Evolutionary conservation across 2,797 vertebrate species (phyloP).

Genomic region (Brachyalestes nurse): DNA sequence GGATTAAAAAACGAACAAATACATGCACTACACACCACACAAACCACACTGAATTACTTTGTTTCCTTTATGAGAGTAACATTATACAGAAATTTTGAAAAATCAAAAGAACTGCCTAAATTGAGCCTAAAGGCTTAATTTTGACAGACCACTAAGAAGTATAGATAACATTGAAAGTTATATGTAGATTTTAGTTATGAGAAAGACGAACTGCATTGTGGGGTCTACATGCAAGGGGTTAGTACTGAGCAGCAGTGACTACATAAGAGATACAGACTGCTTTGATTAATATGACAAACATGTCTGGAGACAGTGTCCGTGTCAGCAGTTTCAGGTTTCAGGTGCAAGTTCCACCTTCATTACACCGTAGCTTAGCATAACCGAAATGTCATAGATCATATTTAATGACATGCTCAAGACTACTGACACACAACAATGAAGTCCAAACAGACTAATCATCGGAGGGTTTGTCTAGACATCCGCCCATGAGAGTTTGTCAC

Average conservation of each 20-base stretch:
- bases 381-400: constrained; percentile 2
- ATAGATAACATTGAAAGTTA: background rate
- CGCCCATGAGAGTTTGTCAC: constrained; percentile 16
- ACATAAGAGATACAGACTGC: background rate
- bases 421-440: constrained; percentile 21
- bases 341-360: background rate
- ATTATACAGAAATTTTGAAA: no score
- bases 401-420: constrained; percentile 5
- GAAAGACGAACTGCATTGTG: background rate
- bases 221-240: background rate
- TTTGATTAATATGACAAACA: constrained; percentile 14
- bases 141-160: background rate
- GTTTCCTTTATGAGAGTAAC: no score
- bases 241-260: background rate
- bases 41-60: no score
- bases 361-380: background rate
- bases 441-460: constrained; percentile 37
- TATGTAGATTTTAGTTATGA: background rate
- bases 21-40: no score
- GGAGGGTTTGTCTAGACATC: constrained; percentile 48
- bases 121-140: no score
- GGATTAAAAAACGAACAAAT: no score
- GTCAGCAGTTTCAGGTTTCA: background rate
- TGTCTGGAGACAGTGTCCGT: constrained; percentile 17
- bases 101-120: no score